These are phyloP conservation scores for Micromys minutus DNA, from an alignment of 2,113 vertebrate genomes.

Conservation along the genomic window DNA sequence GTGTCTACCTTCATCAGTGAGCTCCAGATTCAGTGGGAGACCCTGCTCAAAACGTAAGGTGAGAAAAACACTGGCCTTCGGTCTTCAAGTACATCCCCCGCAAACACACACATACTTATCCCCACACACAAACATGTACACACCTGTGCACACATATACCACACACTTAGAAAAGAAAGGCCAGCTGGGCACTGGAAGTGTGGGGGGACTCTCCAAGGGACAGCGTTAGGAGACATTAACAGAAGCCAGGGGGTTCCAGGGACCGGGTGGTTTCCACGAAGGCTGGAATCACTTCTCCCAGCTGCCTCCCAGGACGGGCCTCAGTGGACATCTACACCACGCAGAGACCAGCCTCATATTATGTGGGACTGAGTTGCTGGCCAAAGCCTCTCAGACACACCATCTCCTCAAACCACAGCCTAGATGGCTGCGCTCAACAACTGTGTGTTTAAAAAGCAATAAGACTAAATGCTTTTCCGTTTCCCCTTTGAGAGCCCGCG, in stretches of 20 bases:
- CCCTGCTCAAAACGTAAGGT: not conserved
- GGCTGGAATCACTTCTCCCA: not conserved
- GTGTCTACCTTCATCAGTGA: not conserved
- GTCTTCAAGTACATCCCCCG: not conserved
- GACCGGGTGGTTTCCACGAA: too few relatives aligned
- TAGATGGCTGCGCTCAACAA: constrained; percentile 65
- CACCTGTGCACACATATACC: not conserved
- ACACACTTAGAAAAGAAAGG: not conserved
- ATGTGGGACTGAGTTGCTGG: not conserved
- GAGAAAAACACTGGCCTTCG: not conserved
- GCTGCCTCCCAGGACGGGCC: not conserved
- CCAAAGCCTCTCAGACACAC: not conserved
- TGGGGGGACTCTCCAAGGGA: not conserved
- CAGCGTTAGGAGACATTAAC: not conserved
- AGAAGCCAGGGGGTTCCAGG: not conserved
- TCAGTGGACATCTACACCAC: not conserved
- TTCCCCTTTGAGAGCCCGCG: constrained; percentile 82
- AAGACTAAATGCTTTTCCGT: constrained; percentile 84
- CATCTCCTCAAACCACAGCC: constrained; percentile 53
- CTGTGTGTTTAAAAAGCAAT: constrained; percentile 85
- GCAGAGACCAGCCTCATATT: not conserved
- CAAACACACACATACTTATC: not conserved
- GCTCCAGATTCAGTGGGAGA: not conserved
- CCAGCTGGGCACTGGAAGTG: not conserved
- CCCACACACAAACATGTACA: not conserved